Percentiles rank a stretch among this genome's conserved stretches.
phyloP scores from a whole-genome alignment of 1,140 invertebrate genomes.

The Teleopsis dalmanni region DNA sequence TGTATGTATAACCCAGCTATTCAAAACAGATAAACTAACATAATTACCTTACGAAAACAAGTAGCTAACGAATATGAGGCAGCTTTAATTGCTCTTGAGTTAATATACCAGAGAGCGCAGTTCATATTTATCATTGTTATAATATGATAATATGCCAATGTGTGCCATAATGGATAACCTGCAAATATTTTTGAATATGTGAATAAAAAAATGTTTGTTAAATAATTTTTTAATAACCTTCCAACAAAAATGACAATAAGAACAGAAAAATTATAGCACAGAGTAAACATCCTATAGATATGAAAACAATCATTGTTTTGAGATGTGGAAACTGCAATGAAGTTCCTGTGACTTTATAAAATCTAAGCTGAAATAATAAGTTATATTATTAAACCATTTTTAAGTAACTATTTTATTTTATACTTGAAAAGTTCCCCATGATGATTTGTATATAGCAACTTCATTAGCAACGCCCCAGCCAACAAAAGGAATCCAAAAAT shows the following conservation, averaged over 20 bases:
- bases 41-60: constrained; percentile 45
- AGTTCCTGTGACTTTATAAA: constrained; percentile 49
- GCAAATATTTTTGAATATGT: neutral
- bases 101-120: constrained; percentile 57
- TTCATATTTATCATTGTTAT: constrained; percentile 60
- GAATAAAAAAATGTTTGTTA: too few relatives aligned
- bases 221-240: constrained; percentile 44
- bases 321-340: constrained; percentile 52
- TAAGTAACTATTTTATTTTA: neutral
- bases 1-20: too few relatives aligned
- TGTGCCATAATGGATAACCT: constrained; percentile 51
- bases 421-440: constrained; percentile 53
- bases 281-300: constrained; percentile 52
- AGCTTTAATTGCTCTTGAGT: constrained; percentile 54
- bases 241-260: constrained; percentile 50
- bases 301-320: constrained; percentile 50
- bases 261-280: constrained; percentile 51
- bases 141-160: constrained; percentile 54
- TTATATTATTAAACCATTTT: neutral
- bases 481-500: constrained; percentile 47
- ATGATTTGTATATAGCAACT: constrained; percentile 57
- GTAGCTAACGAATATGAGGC: constrained; percentile 48
- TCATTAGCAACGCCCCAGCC: constrained; percentile 54
- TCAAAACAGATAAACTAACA: too few relatives aligned
- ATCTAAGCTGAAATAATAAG: constrained; percentile 40